A percentile compares a stretch with the other conserved stretches of the same genome.
These are phyloP conservation scores for Brassicogethes aeneus DNA, from an alignment of 2,888 invertebrate genomes.

Conservation along the genomic window DNA sequence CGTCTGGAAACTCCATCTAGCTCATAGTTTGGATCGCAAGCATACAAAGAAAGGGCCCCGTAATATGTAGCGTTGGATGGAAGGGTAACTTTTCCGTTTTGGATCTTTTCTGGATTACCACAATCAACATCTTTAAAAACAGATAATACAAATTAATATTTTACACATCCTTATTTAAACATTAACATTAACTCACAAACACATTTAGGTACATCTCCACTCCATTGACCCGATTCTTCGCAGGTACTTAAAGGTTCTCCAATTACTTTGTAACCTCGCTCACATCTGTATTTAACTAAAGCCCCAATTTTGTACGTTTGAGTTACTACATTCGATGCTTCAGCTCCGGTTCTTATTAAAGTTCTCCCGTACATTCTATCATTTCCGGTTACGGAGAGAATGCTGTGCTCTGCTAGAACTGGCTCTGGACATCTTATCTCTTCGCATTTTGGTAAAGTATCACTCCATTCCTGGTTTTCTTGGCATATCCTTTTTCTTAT, in stretches of 20 bases:
- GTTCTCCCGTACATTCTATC: slow-evolving; percentile 84
- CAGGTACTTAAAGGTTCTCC: slow-evolving; percentile 80
- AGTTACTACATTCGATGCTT: slow-evolving; percentile 53
- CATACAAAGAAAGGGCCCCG: slow-evolving; percentile 76
- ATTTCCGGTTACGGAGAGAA: slow-evolving; percentile 82
- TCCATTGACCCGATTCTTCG: slow-evolving; percentile 79
- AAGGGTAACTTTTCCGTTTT: slow-evolving; percentile 67
- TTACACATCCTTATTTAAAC: too few species aligned
- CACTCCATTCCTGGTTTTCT: slow-evolving; percentile 75
- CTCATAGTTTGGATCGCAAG: slow-evolving; percentile 72
- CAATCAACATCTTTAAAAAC: slow-evolving; percentile 70
- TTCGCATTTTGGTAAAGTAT: slow-evolving; percentile 78
- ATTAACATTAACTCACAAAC: too few species aligned
- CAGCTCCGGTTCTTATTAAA: slow-evolving; percentile 60
- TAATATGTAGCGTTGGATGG: slow-evolving; percentile 85
- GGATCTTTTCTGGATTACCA: slow-evolving; percentile 61
- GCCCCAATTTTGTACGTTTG: slow-evolving; percentile 81
- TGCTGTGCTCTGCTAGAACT: slow-evolving; percentile 71
- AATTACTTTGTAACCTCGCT: slow-evolving; percentile 78
- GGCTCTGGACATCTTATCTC: slow-evolving; percentile 86
- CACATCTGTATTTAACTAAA: slow-evolving; percentile 80
- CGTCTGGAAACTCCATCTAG: slow-evolving; percentile 76
- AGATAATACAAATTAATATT: too few species aligned
- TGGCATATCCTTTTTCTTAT: slow-evolving; percentile 62
- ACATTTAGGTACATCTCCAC: slow-evolving; percentile 73